These are phyloP conservation scores for Otis tarda DNA, from an alignment of 2,113 vertebrate species.

Conservation along the genomic window DNA sequence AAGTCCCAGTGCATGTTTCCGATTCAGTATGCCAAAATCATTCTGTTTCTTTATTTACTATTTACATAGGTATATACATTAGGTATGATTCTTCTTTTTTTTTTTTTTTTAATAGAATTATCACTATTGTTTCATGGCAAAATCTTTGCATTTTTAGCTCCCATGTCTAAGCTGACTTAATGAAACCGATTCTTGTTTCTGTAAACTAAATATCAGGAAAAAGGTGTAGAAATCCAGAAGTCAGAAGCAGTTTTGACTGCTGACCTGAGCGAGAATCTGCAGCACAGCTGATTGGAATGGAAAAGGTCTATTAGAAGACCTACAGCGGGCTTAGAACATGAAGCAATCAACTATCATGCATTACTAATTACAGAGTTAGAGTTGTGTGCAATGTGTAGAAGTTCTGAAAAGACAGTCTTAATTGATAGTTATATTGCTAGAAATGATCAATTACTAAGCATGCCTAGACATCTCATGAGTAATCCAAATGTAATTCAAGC, in stretches of 20 bases:
- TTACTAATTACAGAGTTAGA: not conserved
- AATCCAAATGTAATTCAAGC: not conserved
- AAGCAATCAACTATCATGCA: not conserved
- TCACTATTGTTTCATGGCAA: not conserved
- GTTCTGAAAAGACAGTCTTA: not conserved
- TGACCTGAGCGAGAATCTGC: not conserved
- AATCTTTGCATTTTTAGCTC: not conserved
- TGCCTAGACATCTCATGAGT: not conserved
- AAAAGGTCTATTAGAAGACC: not conserved
- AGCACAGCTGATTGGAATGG: not conserved
- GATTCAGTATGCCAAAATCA: not conserved
- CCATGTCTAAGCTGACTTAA: not conserved
- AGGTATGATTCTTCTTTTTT: not conserved
- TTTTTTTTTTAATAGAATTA: not conserved
- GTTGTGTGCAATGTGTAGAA: not conserved
- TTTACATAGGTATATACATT: not conserved
- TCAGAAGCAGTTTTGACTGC: not conserved
- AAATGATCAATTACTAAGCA: not conserved
- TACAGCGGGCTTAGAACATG: not conserved
- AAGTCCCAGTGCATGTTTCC: not conserved
- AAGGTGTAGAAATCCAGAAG: slow-evolving; percentile 39
- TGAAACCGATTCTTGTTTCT: not conserved
- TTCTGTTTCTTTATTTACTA: not conserved
- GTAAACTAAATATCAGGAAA: slow-evolving; percentile 26
- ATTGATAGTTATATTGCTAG: not conserved